phyloP scores from a whole-genome alignment of 2,888 invertebrate species.

The Drosophila meridionalis region DNA sequence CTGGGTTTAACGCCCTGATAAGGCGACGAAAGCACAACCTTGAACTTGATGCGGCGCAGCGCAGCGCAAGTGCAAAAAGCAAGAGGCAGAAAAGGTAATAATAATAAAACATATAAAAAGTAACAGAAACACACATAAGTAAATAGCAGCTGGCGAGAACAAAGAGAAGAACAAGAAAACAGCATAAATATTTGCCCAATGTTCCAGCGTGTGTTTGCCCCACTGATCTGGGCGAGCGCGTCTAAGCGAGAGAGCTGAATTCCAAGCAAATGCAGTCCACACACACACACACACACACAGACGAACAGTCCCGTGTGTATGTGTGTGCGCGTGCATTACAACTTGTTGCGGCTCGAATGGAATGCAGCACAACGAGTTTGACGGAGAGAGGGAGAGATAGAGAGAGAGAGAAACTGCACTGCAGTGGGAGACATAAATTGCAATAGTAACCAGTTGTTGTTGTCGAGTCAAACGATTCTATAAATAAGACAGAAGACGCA shows the following conservation, averaged over 20 bases:
- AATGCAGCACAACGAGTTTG: conserved; percentile 75
- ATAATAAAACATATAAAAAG: conserved; percentile 18
- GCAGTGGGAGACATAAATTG: conserved; percentile 55
- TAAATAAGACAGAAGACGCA: conserved; percentile 53
- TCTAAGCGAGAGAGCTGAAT: conserved; percentile 26
- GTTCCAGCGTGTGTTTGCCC: conserved; percentile 51
- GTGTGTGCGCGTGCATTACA: conserved; percentile 38
- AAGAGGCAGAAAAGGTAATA: conserved; percentile 19
- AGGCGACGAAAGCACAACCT: conserved; percentile 68
- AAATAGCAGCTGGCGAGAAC: conserved; percentile 58
- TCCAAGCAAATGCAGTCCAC: conserved; percentile 37
- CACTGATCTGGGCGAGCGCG: conserved; percentile 47
- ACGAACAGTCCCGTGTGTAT: not conserved
- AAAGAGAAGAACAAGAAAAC: conserved; percentile 14
- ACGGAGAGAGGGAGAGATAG: conserved; percentile 24
- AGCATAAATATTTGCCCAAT: conserved; percentile 74
- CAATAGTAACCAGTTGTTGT: conserved; percentile 61
- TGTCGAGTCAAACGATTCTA: conserved; percentile 49
- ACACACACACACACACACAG: not conserved
- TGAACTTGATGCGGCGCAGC: conserved; percentile 62
- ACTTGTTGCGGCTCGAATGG: conserved; percentile 57
- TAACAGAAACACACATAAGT: conserved; percentile 53
- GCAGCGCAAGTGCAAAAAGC: conserved; percentile 46
- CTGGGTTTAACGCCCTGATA: conserved; percentile 74
- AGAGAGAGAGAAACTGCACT: conserved; percentile 11